phyloP scores from a whole-genome alignment of 2,797 vertebrate species.

The Mastacembelus armatus region DNA sequence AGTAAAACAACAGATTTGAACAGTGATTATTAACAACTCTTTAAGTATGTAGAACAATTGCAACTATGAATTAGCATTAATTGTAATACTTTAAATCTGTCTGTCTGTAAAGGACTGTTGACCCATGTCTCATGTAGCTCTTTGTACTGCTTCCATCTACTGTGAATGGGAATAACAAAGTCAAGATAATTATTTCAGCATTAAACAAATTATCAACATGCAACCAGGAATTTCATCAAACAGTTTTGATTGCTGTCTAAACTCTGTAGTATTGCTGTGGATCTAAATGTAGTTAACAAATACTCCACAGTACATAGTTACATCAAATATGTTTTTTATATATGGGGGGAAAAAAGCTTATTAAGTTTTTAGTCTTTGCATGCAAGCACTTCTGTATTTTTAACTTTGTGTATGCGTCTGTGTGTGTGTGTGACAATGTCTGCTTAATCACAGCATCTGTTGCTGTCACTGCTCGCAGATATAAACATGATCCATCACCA shows the following conservation, averaged over 20 bases:
- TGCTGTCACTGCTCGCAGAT: constrained; percentile 59
- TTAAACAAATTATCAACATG: no score
- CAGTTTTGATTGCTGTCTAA: not conserved
- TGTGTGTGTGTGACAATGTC: constrained; percentile 7
- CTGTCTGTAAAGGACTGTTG: not conserved
- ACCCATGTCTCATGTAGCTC: no score
- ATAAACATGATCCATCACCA: constrained; percentile 76
- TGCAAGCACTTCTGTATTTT: constrained; percentile 4
- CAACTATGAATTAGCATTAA: constrained; percentile 2
- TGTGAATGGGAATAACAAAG: not conserved
- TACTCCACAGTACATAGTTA: not conserved
- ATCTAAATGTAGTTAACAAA: not conserved
- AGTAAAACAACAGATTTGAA: constrained; percentile 9
- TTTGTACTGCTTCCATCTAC: not conserved
- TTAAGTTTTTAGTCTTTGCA: not conserved
- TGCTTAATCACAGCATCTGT: constrained; percentile 69
- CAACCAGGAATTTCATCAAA: not conserved
- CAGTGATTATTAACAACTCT: constrained; percentile 1
- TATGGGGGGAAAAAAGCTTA: no score
- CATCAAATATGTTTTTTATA: no score
- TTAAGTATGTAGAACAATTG: constrained; percentile 1
- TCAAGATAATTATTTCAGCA: not conserved
- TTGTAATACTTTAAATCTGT: not conserved
- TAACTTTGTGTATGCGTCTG: not conserved
- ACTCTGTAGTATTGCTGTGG: not conserved